These are phyloP conservation scores for Pelmatolapia mariae DNA, from an alignment of 2,113 vertebrate species.

Conservation along the genomic window DNA sequence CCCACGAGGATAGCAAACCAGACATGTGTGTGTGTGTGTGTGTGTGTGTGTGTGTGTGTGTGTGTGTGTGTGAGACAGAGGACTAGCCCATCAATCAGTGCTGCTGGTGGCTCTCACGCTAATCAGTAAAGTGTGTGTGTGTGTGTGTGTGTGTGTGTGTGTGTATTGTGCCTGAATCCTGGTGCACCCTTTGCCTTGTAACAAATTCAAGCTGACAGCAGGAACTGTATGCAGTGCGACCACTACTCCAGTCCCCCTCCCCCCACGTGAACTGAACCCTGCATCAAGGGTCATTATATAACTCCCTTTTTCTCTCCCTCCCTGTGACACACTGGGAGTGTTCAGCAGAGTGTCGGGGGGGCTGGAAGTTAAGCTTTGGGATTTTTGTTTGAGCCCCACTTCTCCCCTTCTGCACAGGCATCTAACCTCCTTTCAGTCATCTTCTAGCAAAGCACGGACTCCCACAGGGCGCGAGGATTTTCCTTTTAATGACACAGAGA, in stretches of 20 bases:
- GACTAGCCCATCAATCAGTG: constrained; percentile 34
- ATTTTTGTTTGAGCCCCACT: neutral
- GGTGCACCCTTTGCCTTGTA: constrained; percentile 33
- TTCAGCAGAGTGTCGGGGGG: neutral
- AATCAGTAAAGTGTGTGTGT: constrained; percentile 32
- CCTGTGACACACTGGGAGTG: constrained; percentile 28
- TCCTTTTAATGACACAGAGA: neutral
- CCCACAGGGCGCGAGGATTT: neutral
- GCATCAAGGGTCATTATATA: constrained; percentile 52
- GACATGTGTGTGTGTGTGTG: too few relatives aligned
- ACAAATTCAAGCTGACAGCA: constrained; percentile 62
- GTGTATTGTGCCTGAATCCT: constrained; percentile 9
- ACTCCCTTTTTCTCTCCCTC: constrained; percentile 4
- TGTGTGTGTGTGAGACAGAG: neutral
- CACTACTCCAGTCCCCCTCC: constrained; percentile 13
- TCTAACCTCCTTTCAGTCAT: neutral
- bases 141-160: neutral
- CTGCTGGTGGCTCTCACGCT: constrained; percentile 28
- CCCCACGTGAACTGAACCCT: constrained; percentile 31
- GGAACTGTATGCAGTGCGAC: constrained; percentile 50
- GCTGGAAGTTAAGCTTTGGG: constrained; percentile 41
- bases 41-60: too few relatives aligned
- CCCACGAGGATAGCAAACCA: too few relatives aligned
- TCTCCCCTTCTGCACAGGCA: neutral
- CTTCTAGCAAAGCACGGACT: neutral